These are phyloP conservation scores for Pogonophryne albipinna DNA, from an alignment of 2,797 vertebrate species.

Conservation along the genomic window DNA sequence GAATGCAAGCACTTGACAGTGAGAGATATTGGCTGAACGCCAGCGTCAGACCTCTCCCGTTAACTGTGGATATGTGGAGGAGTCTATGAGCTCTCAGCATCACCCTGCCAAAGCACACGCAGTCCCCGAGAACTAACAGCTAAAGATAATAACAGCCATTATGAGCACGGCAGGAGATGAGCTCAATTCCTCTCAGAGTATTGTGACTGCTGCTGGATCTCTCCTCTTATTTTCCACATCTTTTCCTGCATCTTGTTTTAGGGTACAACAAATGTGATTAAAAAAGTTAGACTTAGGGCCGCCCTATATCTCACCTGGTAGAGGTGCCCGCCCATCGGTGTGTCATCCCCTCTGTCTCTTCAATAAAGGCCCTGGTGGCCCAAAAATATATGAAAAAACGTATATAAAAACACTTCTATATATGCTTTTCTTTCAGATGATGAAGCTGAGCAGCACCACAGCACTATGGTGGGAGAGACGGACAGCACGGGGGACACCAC, in stretches of 20 bases:
- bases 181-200: constrained; percentile 16
- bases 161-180: constrained; percentile 42
- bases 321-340: too few relatives aligned
- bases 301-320: too few relatives aligned
- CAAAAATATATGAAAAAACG: background rate
- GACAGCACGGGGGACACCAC: constrained; percentile 89
- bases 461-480: constrained; percentile 87
- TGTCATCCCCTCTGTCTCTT: too few relatives aligned
- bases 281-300: background rate
- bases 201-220: constrained; percentile 12
- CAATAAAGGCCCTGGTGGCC: too few relatives aligned
- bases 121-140: constrained; percentile 66
- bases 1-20: constrained; percentile 80
- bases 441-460: constrained; percentile 82
- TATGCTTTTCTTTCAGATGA: constrained; percentile 79
- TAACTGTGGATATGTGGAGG: constrained; percentile 73
- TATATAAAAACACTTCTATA: too few relatives aligned
- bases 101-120: constrained; percentile 77
- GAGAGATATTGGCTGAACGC: constrained; percentile 66
- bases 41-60: constrained; percentile 66
- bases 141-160: constrained; percentile 72
- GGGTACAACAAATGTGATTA: background rate
- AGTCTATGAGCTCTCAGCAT: constrained; percentile 66
- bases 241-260: background rate
- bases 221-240: background rate